These are phyloP conservation scores for Kryptolebias marmoratus DNA, from an alignment of 2,113 vertebrate genomes.

Conservation along the genomic window DNA sequence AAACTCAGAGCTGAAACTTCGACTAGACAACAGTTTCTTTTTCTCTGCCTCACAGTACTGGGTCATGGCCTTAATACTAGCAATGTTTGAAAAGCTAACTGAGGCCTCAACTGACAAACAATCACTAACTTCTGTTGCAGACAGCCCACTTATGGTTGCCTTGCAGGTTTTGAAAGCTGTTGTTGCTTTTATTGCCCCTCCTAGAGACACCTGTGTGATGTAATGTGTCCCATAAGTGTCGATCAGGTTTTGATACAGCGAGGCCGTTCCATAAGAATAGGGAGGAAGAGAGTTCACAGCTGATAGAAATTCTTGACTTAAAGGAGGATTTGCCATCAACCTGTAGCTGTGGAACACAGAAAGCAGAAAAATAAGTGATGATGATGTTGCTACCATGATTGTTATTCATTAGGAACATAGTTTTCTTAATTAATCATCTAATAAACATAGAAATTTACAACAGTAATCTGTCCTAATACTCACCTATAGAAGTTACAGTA, in stretches of 20 bases:
- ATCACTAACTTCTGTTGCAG: slow-evolving; percentile 52
- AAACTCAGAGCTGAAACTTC: slow-evolving; percentile 59
- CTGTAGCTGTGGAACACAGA: too few relatives aligned
- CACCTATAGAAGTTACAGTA: slow-evolving; percentile 63
- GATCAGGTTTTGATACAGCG: slow-evolving; percentile 41
- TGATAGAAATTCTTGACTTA: slow-evolving; percentile 21
- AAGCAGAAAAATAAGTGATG: too few relatives aligned
- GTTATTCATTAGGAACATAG: too few relatives aligned
- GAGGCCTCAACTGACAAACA: slow-evolving; percentile 69
- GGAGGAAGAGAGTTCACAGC: slow-evolving; percentile 37
- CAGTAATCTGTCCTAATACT: background rate
- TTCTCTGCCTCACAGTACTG: slow-evolving; percentile 18
- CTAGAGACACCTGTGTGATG: slow-evolving; percentile 52
- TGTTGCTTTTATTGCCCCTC: slow-evolving; percentile 52
- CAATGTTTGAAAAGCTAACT: background rate
- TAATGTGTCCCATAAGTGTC: slow-evolving; percentile 72
- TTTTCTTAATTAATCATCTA: too few relatives aligned
- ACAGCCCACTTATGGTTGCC: slow-evolving; percentile 50
- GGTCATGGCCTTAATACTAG: background rate
- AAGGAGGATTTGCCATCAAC: too few relatives aligned
- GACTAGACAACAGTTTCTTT: background rate
- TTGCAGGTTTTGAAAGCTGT: slow-evolving; percentile 64
- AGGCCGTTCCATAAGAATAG: background rate
- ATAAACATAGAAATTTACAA: background rate
- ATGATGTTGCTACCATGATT: too few relatives aligned